phyloP scores from a whole-genome alignment of 2,113 vertebrate species.

The Zosterops borbonicus region DNA sequence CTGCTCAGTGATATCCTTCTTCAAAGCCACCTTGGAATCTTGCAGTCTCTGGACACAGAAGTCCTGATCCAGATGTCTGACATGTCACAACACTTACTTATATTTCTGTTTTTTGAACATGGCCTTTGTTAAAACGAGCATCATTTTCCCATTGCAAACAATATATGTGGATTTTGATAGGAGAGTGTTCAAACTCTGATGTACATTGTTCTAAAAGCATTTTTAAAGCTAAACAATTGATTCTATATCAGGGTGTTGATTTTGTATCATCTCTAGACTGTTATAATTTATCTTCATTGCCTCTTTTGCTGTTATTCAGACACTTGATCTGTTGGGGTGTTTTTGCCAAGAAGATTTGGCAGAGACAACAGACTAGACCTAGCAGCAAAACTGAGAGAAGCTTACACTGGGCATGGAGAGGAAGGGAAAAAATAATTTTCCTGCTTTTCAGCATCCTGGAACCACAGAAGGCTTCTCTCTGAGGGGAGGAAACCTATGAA shows the following conservation, averaged over 20 bases:
- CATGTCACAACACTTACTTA: rapidly evolving
- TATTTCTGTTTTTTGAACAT: not conserved
- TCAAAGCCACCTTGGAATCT: not conserved
- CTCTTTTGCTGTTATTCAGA: not conserved
- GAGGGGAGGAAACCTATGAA: not conserved
- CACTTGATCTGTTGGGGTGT: not conserved
- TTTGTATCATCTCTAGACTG: not conserved
- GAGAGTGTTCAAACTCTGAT: not conserved
- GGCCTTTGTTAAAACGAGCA: not conserved
- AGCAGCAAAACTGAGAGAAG: not conserved
- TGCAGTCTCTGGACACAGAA: not conserved
- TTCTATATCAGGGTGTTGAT: not conserved
- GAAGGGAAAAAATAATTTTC: not conserved
- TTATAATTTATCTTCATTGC: not conserved
- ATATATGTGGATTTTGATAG: not conserved
- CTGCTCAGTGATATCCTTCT: not conserved
- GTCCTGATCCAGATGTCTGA: not conserved
- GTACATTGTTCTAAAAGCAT: not conserved
- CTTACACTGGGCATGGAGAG: not conserved
- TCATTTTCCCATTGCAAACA: not conserved
- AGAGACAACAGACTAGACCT: not conserved
- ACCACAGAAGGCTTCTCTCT: not conserved
- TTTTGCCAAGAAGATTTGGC: not conserved
- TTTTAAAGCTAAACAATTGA: not conserved
- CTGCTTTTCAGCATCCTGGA: not conserved